Conservation (phyloP, 92 coral and sea anemone species). For the Chrysogorgia sp. region DNA sequence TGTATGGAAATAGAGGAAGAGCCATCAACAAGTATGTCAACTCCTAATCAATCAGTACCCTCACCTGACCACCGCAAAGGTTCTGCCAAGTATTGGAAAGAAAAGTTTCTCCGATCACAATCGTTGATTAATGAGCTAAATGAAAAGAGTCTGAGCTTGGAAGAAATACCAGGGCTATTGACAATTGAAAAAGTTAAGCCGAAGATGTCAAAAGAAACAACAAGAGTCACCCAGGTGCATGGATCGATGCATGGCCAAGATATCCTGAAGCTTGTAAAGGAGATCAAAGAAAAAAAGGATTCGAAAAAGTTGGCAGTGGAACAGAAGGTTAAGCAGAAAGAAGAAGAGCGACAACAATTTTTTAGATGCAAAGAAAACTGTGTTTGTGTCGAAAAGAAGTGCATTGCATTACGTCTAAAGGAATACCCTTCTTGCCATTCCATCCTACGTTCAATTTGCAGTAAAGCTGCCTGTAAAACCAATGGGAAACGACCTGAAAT, state of each 20-base stretch:
- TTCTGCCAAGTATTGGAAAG: slow-evolving; percentile 4
- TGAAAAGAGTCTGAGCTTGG: neutral
- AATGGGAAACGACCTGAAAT: no score
- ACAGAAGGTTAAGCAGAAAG: no score
- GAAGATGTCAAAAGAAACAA: neutral
- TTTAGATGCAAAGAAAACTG: no score
- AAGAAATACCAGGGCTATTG: neutral
- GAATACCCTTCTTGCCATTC: no score
- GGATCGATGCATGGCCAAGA: slow-evolving; percentile 10
- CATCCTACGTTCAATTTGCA: no score
- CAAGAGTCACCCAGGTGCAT: neutral
- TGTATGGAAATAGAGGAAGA: neutral
- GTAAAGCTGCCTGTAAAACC: no score
- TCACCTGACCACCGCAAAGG: slow-evolving; percentile 3
- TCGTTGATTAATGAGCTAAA: neutral
- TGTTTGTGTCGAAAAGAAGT: no score
- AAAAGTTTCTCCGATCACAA: neutral
- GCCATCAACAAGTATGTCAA: neutral
- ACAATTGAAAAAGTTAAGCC: neutral
- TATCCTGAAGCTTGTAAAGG: neutral
- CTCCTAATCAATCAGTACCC: neutral
- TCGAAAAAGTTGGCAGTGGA: neutral
- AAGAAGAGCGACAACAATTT: no score
- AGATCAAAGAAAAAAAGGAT: neutral
- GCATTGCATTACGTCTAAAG: no score